Percentiles rank a stretch among this genome's conserved stretches.
phyloP scores from a whole-genome alignment of 2,113 vertebrate species.

The Protobothrops mucrosquamatus region DNA sequence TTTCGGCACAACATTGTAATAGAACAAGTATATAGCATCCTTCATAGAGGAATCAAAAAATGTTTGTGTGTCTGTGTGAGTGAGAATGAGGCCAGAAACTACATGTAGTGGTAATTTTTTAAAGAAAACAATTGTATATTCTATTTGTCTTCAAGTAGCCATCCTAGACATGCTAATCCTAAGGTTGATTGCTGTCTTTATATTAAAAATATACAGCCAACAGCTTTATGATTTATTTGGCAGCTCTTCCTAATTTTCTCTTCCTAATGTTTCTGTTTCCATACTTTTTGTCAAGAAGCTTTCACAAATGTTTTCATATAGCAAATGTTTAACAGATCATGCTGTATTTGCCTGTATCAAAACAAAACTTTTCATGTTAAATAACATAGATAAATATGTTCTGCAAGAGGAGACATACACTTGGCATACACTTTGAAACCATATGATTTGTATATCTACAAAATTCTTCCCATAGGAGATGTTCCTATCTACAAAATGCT shows the following conservation, averaged over 20 bases:
- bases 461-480: not conserved
- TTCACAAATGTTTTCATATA: not conserved
- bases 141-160: constrained; percentile 31
- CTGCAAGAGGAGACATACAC: not conserved
- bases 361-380: constrained; percentile 16
- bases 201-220: constrained; percentile 12
- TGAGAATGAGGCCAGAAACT: not conserved
- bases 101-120: constrained; percentile 15
- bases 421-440: not conserved
- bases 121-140: not conserved
- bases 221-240: not conserved
- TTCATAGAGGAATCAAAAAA: constrained; percentile 2
- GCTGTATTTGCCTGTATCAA: not conserved
- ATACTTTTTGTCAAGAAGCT: not conserved
- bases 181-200: constrained; percentile 14
- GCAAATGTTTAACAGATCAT: not conserved
- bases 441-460: not conserved
- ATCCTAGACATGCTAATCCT: constrained; percentile 24
- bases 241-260: not conserved
- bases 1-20: constrained; percentile 24
- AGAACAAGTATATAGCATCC: constrained; percentile 26
- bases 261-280: constrained; percentile 13
- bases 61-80: not conserved
- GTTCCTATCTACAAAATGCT: not conserved
- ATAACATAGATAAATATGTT: not conserved